A percentile compares a stretch with the other conserved stretches of the same genome.
Conservation (phyloP, 2,888 invertebrate species). For the Heliconius erato region DNA sequence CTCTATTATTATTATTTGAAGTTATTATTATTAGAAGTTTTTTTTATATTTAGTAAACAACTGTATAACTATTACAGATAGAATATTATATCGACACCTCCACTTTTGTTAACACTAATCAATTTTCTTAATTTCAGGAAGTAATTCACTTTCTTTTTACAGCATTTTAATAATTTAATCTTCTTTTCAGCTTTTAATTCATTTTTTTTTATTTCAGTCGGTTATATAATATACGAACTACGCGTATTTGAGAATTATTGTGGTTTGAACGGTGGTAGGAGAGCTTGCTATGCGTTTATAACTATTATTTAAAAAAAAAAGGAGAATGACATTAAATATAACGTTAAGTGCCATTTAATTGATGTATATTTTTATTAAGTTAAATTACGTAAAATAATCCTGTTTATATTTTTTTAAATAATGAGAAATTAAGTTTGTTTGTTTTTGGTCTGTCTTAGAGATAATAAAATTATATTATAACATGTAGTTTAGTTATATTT, state of each 20-base stretch:
- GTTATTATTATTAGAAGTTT: background rate
- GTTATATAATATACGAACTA: slow-evolving; percentile 16
- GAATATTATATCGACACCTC: slow-evolving; percentile 46
- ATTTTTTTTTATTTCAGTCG: slow-evolving; percentile 63
- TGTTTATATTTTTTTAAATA: no score
- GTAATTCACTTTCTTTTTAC: slow-evolving; percentile 71
- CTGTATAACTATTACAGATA: slow-evolving; percentile 1
- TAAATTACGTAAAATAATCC: background rate
- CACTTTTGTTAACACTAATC: slow-evolving; percentile 58
- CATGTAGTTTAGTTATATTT: no score
- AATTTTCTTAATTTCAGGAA: slow-evolving; percentile 67
- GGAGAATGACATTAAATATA: background rate
- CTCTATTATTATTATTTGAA: no score
- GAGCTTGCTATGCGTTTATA: slow-evolving; percentile 45
- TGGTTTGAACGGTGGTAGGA: slow-evolving; percentile 39
- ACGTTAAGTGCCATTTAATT: background rate
- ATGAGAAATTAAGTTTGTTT: no score
- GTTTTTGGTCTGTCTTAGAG: no score
- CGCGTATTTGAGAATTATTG: slow-evolving; percentile 35
- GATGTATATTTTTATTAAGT: background rate
- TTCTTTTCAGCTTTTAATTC: slow-evolving; percentile 74
- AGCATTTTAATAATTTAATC: slow-evolving; percentile 62
- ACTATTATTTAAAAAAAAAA: background rate
- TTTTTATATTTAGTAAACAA: background rate
- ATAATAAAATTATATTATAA: no score